Evolutionary conservation across 64 coral and sea anemone species (phyloP).

Genomic region (Montipora sp.): DNA sequence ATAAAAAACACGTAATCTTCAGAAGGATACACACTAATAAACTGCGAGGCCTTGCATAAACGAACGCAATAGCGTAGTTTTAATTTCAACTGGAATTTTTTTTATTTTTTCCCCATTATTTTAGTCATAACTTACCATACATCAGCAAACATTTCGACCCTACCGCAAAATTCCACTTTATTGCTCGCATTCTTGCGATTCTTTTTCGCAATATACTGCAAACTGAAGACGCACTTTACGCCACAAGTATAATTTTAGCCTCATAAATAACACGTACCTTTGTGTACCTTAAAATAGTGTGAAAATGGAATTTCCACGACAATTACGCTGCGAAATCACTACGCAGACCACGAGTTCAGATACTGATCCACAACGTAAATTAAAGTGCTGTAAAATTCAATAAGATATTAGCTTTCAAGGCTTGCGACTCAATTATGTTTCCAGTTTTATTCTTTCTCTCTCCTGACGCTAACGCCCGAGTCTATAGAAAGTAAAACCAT

Average conservation of each 20-base stretch:
- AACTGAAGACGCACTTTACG: neutral
- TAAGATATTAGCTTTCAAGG: neutral
- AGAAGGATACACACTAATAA: neutral
- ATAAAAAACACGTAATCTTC: neutral
- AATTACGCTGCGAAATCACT: neutral
- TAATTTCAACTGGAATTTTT: neutral
- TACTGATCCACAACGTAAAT: neutral
- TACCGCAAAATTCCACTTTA: conserved; percentile 1
- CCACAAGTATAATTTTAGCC: conserved; percentile 1
- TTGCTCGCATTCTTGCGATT: neutral
- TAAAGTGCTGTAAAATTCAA: conserved; percentile 16
- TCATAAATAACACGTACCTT: neutral
- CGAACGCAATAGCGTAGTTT: neutral
- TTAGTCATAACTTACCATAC: neutral
- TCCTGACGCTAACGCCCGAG: neutral
- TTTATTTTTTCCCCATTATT: conserved; percentile 3
- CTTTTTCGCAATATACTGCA: conserved; percentile 7
- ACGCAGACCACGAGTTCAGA: neutral
- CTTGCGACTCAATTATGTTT: neutral
- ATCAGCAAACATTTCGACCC: neutral
- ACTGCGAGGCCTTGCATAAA: neutral
- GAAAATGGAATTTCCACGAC: conserved; percentile 28
- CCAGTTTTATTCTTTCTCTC: neutral
- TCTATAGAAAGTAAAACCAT: too few species aligned
- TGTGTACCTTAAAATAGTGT: conserved; percentile 21